Conservation (phyloP, 2,888 invertebrate species). For the Dasypogon diadema region DNA sequence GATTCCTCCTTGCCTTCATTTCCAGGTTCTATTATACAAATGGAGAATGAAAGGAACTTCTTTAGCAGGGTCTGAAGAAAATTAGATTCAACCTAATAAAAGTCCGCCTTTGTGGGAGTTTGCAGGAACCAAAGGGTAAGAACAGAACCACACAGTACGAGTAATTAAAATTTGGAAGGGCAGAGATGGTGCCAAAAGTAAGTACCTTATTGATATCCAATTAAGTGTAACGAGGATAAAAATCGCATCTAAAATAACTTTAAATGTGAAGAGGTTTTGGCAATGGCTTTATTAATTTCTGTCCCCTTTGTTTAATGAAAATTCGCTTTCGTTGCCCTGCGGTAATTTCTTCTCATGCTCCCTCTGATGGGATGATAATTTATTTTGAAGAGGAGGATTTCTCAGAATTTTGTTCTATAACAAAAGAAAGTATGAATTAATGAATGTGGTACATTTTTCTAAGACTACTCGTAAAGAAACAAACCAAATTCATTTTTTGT, state of each 20-base stretch:
- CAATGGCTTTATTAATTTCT: slow-evolving; percentile 10
- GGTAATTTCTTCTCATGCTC: not conserved
- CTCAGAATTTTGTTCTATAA: too few species aligned
- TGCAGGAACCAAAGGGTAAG: slow-evolving; percentile 11
- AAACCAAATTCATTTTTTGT: not conserved
- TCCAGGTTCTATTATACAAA: slow-evolving; percentile 44
- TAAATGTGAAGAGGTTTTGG: slow-evolving; percentile 30
- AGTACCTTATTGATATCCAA: slow-evolving; percentile 45
- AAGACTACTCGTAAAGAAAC: too few species aligned
- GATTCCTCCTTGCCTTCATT: slow-evolving; percentile 43
- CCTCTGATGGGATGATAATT: too few species aligned
- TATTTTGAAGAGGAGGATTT: too few species aligned
- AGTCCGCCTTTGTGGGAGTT: slow-evolving; percentile 16
- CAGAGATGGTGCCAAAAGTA: not conserved
- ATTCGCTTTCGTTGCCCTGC: not conserved
- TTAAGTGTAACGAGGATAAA: slow-evolving; percentile 43
- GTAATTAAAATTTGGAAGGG: slow-evolving; percentile 39
- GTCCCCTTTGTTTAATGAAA: not conserved
- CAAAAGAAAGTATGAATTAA: too few species aligned
- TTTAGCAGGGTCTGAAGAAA: slow-evolving; percentile 31
- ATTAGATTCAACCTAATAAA: slow-evolving; percentile 49
- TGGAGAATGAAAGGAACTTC: slow-evolving; percentile 39
- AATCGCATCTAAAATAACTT: slow-evolving; percentile 24
- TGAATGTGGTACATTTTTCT: too few species aligned
- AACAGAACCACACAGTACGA: slow-evolving; percentile 19